Base-by-base conservation (phyloP, 2,888 invertebrate species). In the Chrysolina americana region DNA sequence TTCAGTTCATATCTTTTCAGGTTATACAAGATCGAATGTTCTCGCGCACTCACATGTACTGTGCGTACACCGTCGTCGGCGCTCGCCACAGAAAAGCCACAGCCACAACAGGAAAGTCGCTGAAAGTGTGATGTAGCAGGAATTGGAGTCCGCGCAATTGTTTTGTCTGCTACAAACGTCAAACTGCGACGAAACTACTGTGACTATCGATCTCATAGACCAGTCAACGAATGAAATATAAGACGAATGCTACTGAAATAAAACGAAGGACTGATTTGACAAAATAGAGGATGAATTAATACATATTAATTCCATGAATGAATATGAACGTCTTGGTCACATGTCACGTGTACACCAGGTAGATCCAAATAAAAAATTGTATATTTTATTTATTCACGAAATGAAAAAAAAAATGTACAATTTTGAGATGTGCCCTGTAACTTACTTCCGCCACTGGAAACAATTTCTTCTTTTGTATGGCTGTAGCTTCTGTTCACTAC, bases 1-100 rank as follows among this genome's bases (percentile, higher is more conserved):
- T 59, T 59, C 36, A 59, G 15, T 59, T 59, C 59, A 59, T 59
- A 28, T 59, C 59, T 59, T 59, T 59, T 23, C 15, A 59, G 59
- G 59, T 59, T 59, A 59, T 59, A 8, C 6, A 28, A 59, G 23
- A 56, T 23, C 21, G 23, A 56, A 21, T 0, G 3, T 13, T 17
- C 17, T 28, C 59, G 59, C 59, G 36, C 59, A 59, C 59, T 28
- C 59, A 59, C 59, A 59, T 11, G 15, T 6, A 15, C 15, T 5
- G 47, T 47, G 13, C 47, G 13, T n/a, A 47, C 59, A 59, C 9
- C 15, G 36, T 17, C 53, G 53, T 53, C 17, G 53, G 11, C 21
- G 10, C 13, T 17, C 36, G 28, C 10, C n/a, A 9, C 59, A 59
- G 28, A n/a, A 36, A 36, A 59, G 28, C 23, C 59, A 36, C 28